Conservation (phyloP, 2,113 vertebrate genomes). For the Bos indicus region DNA sequence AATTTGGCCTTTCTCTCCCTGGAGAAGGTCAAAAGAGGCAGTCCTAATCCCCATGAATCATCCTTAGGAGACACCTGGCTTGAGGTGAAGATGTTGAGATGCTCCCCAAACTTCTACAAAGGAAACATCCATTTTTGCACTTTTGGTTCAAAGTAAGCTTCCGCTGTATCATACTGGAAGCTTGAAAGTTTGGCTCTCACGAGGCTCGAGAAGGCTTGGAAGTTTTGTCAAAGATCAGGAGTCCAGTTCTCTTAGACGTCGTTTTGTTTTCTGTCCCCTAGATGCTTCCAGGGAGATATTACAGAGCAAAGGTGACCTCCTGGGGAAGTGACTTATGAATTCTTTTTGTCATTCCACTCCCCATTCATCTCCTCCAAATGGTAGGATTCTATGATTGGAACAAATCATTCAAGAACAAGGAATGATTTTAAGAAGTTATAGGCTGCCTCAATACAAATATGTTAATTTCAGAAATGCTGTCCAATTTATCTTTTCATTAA, state of each 20-base stretch:
- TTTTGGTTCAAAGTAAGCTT: background rate
- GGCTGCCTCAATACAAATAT: conserved; percentile 68
- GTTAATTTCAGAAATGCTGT: conserved; percentile 70
- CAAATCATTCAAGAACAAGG: conserved; percentile 61
- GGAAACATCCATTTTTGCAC: background rate
- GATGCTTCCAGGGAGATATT: background rate
- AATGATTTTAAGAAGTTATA: conserved; percentile 69
- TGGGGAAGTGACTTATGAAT: background rate
- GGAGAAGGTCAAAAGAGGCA: background rate
- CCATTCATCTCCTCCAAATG: background rate
- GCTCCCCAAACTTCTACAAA: background rate
- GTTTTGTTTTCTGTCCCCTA: background rate
- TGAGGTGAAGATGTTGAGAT: background rate
- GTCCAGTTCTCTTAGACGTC: background rate
- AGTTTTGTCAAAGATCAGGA: background rate
- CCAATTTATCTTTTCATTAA: conserved; percentile 78
- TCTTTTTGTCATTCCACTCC: background rate
- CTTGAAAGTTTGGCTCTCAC: background rate
- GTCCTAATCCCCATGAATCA: background rate
- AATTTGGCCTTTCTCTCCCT: background rate
- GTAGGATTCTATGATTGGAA: background rate
- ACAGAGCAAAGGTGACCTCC: background rate
- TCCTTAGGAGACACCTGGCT: background rate
- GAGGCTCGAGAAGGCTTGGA: background rate
- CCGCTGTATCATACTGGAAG: background rate